A percentile compares a stretch with the other conserved stretches of the same genome.
Evolutionary conservation across 2,888 invertebrate species (phyloP).

Genomic region (Cephus spinipes): DNA sequence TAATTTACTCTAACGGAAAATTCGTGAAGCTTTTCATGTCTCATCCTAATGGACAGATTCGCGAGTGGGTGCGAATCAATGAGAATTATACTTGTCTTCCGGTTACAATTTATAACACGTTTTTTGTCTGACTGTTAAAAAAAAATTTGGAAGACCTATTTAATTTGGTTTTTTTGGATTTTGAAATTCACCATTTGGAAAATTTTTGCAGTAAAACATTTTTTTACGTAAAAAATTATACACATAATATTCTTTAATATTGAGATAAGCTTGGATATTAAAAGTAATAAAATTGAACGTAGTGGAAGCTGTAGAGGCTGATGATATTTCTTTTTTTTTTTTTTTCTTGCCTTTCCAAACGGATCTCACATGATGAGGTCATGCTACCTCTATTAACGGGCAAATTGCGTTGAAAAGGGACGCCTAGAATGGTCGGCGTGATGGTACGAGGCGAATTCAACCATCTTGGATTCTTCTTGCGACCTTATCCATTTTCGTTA

Average conservation of each 20-base stretch:
- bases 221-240: neutral
- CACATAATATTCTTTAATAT: neutral
- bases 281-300: neutral
- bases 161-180: no score
- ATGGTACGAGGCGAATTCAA: conserved; percentile 27
- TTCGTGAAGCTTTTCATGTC: neutral
- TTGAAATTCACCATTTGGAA: no score
- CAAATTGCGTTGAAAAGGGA: conserved; percentile 39
- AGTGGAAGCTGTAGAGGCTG: neutral
- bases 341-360: conserved; percentile 11
- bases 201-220: no score
- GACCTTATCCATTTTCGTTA: conserved; percentile 10
- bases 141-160: neutral
- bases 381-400: conserved; percentile 38
- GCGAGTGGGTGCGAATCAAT: neutral
- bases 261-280: neutral
- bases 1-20: neutral
- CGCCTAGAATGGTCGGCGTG: conserved; percentile 21
- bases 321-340: conserved; percentile 10
- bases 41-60: neutral
- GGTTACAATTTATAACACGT: neutral
- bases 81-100: neutral
- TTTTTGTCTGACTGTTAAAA: neutral
- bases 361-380: conserved; percentile 30
- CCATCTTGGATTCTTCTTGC: conserved; percentile 17